Evolutionary conservation across 1,140 invertebrate species (phyloP), one percentile per base, ranked within the genome.

Genomic region (Zaprionus nigranus): DNA sequence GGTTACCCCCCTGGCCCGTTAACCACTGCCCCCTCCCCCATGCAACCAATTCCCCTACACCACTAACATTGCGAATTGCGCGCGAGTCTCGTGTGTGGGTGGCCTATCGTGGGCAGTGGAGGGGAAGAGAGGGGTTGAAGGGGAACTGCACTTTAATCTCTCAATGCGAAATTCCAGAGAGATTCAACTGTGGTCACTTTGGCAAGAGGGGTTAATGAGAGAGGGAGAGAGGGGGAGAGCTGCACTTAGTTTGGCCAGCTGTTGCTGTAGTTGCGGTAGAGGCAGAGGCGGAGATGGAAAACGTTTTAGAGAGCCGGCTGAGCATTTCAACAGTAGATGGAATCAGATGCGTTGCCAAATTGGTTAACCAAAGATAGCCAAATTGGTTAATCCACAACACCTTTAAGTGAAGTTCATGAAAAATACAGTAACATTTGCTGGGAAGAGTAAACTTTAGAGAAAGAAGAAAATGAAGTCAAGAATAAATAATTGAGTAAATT

Each of bases 101-200:
- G 71, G 64, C 36, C 66, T 24, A 28, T 28, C 36, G 65, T 30
- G 36, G 56, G 36, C n/a, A 54, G 49, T 12, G 61, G n/a, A 2
- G 20, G 1, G 17, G 38, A 7, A 15, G 20, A 13, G 34, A 22
- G 40, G 2, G 13, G 46, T 2, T 38, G 9, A 13, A 13, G 49
- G 11, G 36, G 59, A 34, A 74, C 70, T 78, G 69, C 72, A 62
- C 81, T 88, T 88, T 88, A 88, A 88, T 88, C 85, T 81, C 78
- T 83, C 81, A 88, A 88, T 88, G 83, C 67, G 83, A 78, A 78
- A 86, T 82, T 68, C 83, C 79, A 73, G 53, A 26, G 63, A 40
- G 63, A 53, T 79, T 56, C 54, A 15, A 61, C 64, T 54, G 70
- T 60, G 63, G 57, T 64, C 61, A 60, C 60, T 71, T 63, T 63